A percentile compares a stretch with the other conserved stretches of the same genome.
These are phyloP conservation scores for Protophormia terraenovae DNA, from an alignment of 2,888 invertebrate genomes.

Conservation along the genomic window DNA sequence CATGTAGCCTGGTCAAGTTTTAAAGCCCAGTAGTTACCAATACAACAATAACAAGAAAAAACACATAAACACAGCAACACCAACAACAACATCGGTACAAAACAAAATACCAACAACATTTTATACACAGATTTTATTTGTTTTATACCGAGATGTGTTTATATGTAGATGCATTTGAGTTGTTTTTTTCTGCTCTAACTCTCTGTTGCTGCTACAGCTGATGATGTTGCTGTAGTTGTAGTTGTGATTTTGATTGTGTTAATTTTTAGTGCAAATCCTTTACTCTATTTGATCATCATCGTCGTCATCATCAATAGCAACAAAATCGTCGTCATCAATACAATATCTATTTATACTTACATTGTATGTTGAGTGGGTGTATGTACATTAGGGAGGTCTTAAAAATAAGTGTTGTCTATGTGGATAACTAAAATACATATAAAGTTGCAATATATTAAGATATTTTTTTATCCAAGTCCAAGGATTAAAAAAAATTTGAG, in stretches of 20 bases:
- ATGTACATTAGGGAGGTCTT: too few species aligned
- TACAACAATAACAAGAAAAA: slow-evolving; percentile 30
- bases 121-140: slow-evolving; percentile 42
- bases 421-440: too few species aligned
- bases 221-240: slow-evolving; percentile 30
- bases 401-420: too few species aligned
- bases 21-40: slow-evolving; percentile 65
- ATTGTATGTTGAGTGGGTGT: too few species aligned
- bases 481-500: too few species aligned
- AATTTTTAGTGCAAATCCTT: slow-evolving; percentile 73
- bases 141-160: slow-evolving; percentile 8
- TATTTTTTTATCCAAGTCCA: too few species aligned
- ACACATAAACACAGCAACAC: neutral
- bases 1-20: slow-evolving; percentile 69
- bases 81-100: neutral
- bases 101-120: slow-evolving; percentile 47
- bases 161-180: neutral
- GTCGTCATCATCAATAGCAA: slow-evolving; percentile 31
- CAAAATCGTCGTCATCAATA: slow-evolving; percentile 47
- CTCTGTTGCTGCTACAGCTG: slow-evolving; percentile 10
- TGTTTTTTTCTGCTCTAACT: neutral
- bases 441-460: too few species aligned
- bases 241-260: slow-evolving; percentile 69
- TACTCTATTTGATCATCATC: slow-evolving; percentile 72
- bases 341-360: slow-evolving; percentile 15